Conservation (phyloP, 2,113 vertebrate genomes). For the Pachyramphus minor region DNA sequence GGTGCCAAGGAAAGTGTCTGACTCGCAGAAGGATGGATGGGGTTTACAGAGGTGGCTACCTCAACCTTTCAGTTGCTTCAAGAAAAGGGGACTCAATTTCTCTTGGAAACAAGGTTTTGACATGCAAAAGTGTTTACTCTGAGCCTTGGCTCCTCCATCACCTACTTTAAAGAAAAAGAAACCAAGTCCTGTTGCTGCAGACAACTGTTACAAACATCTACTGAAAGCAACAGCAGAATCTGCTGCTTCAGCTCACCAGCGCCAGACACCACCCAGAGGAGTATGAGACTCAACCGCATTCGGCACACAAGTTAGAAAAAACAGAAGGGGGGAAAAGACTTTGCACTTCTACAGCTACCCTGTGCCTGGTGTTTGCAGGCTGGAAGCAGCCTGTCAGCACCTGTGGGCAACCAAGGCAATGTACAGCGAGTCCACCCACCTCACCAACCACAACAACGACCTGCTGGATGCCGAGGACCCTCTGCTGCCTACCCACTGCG, state of each 20-base stretch:
- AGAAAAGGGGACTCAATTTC: not conserved
- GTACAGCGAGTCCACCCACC: accelerated
- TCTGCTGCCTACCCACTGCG: not conserved
- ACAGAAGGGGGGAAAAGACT: not conserved
- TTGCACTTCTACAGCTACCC: not conserved
- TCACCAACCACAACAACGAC: not conserved
- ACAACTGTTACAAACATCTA: slow-evolving; percentile 13
- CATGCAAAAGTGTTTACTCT: not conserved
- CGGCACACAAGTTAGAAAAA: not conserved
- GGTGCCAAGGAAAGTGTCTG: slow-evolving; percentile 37
- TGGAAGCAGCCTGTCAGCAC: not conserved
- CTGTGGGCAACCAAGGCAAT: not conserved
- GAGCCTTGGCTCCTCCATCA: not conserved
- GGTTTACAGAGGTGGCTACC: not conserved
- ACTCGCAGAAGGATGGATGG: not conserved
- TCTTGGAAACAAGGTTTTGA: slow-evolving; percentile 7
- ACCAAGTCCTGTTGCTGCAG: slow-evolving; percentile 1
- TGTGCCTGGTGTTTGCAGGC: not conserved
- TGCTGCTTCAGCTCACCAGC: slow-evolving; percentile 42
- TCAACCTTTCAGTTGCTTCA: not conserved
- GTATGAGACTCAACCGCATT: not conserved
- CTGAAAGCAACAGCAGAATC: slow-evolving; percentile 7
- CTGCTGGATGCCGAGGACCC: not conserved
- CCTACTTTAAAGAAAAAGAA: slow-evolving; percentile 24
- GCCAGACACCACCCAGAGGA: slow-evolving; percentile 49